phyloP scores from a whole-genome alignment of 2,113 vertebrate species.

The Benitochromis conjunctus region DNA sequence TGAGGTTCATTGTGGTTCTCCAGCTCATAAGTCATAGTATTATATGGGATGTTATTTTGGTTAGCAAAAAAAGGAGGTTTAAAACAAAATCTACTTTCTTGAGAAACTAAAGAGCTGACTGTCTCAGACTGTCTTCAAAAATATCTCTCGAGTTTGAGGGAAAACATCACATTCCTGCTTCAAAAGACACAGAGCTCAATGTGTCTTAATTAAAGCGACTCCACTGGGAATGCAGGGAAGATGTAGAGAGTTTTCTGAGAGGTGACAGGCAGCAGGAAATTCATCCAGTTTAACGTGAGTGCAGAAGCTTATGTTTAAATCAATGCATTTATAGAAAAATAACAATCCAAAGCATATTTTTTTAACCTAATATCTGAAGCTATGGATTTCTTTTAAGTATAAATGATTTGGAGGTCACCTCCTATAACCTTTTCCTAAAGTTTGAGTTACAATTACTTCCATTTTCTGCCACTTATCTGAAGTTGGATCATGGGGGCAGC shows the following conservation, averaged over 20 bases:
- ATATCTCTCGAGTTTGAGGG: not conserved
- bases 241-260: not conserved
- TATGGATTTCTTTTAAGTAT: rapidly evolving
- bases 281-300: not conserved
- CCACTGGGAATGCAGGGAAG: not conserved
- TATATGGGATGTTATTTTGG: not conserved
- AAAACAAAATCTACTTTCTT: not conserved
- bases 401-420: not conserved
- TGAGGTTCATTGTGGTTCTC: not conserved
- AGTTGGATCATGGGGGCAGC: not conserved
- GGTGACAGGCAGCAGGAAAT: not conserved
- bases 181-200: not conserved
- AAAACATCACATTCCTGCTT: rapidly evolving
- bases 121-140: not conserved
- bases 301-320: not conserved
- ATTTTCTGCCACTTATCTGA: not conserved
- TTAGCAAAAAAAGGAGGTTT: not conserved
- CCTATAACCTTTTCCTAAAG: not conserved
- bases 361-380: not conserved
- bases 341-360: not conserved
- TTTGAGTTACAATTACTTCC: not conserved
- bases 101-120: not conserved
- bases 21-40: not conserved
- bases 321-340: not conserved
- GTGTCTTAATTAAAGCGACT: not conserved